phyloP scores from a whole-genome alignment of 2,113 vertebrate species.

The Pardalotus punctatus region DNA sequence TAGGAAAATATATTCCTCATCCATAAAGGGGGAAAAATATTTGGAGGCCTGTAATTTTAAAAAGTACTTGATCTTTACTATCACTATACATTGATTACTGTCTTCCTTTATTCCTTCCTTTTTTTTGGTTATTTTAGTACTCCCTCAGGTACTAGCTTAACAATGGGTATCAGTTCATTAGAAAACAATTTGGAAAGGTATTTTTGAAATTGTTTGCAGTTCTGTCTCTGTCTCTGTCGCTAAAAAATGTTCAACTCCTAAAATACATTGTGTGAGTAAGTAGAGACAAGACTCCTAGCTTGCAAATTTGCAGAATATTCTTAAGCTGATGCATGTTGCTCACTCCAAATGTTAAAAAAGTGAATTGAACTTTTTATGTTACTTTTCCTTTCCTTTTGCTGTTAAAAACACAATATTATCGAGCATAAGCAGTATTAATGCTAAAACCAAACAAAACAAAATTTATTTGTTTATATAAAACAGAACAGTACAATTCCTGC shows the following conservation, averaged over 20 bases:
- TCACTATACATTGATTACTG: not conserved
- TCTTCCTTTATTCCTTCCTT: not conserved
- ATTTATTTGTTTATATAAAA: not conserved
- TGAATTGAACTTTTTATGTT: not conserved
- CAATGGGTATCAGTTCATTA: not conserved
- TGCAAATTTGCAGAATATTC: not conserved
- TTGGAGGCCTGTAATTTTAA: not conserved
- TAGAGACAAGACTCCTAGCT: not conserved
- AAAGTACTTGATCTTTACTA: not conserved
- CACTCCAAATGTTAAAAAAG: not conserved
- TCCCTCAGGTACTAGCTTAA: not conserved
- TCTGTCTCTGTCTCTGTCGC: not conserved
- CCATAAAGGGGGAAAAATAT: not conserved
- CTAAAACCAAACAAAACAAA: not conserved
- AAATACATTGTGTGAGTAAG: not conserved
- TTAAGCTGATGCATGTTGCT: not conserved
- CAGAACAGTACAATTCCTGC: not conserved
- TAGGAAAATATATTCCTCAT: not conserved
- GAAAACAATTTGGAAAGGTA: not conserved
- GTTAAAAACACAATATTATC: not conserved
- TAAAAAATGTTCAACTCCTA: not conserved
- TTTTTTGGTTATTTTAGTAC: not conserved
- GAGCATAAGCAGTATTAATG: not conserved
- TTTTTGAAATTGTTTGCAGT: not conserved
- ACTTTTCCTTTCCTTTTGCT: not conserved